phyloP scores from a whole-genome alignment of 2,888 invertebrate genomes.

The Leucophenga maculata region DNA sequence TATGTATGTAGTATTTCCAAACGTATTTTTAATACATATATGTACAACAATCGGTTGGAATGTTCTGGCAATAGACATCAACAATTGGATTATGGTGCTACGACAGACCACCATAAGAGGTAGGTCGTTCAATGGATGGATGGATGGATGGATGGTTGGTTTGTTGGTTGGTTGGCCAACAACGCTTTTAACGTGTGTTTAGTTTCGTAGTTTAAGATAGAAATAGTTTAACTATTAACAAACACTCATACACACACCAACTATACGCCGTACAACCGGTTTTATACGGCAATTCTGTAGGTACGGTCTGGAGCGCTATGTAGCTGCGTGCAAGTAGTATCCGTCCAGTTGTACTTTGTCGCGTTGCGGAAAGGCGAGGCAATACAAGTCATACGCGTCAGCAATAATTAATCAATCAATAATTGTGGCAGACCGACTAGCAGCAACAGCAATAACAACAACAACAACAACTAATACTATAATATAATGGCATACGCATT shows the following conservation, averaged over 20 bases:
- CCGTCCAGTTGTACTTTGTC: not conserved
- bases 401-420: conserved; percentile 71
- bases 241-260: not conserved
- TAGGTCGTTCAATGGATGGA: conserved; percentile 20
- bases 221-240: conserved; percentile 52
- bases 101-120: conserved; percentile 29
- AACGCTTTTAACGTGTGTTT: not conserved
- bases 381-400: conserved; percentile 64
- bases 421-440: conserved; percentile 54
- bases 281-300: conserved; percentile 53
- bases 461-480: conserved; percentile 7
- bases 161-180: conserved; percentile 16
- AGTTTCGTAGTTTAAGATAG: not conserved
- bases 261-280: conserved; percentile 52
- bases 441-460: conserved; percentile 21
- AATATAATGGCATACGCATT: conserved; percentile 1
- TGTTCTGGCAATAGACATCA: conserved; percentile 33
- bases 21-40: not conserved
- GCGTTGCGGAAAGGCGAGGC: conserved; percentile 27
- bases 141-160: too few relatives aligned
- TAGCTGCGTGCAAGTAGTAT: too few relatives aligned
- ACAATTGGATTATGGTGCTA: conserved; percentile 55
- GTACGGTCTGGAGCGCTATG: not conserved
- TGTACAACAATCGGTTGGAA: conserved; percentile 27
- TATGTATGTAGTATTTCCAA: not conserved